phyloP scores from a whole-genome alignment of 2,797 vertebrate species.

The Kryptolebias ocellatus region DNA sequence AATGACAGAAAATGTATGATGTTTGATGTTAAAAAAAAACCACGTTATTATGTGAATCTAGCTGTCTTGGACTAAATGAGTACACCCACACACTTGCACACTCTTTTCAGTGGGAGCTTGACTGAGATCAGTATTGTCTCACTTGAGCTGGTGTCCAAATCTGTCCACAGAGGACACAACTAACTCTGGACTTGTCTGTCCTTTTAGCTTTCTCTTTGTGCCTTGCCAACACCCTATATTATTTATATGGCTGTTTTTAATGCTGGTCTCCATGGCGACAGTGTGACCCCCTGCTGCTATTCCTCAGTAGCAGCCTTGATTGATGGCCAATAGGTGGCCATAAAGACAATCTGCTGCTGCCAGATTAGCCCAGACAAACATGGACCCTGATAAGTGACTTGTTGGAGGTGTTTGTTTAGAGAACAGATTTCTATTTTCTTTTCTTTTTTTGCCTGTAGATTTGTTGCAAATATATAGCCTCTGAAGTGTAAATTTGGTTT shows the following conservation, averaged over 20 bases:
- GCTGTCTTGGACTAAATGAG: not conserved
- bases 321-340: conserved; percentile 79
- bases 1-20: not conserved
- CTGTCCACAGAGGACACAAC: conserved; percentile 39
- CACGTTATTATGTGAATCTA: not conserved
- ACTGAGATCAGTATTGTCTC: conserved; percentile 32
- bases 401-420: conserved; percentile 55
- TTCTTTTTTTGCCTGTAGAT: conserved; percentile 55
- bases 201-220: conserved; percentile 60
- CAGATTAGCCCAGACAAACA: conserved; percentile 87
- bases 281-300: conserved; percentile 76
- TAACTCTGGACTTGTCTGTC: conserved; percentile 26
- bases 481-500: not conserved
- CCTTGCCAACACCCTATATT: conserved; percentile 55
- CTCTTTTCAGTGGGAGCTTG: not conserved
- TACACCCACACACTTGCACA: not conserved
- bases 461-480: conserved; percentile 17
- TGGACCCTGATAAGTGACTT: conserved; percentile 48
- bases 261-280: conserved; percentile 78
- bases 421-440: conserved; percentile 52
- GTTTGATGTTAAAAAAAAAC: not conserved
- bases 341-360: conserved; percentile 83
- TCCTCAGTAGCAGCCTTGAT: conserved; percentile 79
- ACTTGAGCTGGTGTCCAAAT: conserved; percentile 17
- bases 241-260: conserved; percentile 74